Percentiles rank a stretch among this genome's conserved stretches.
These are phyloP conservation scores for Resseliella maxima DNA, from an alignment of 2,888 invertebrate species.

Conservation along the genomic window DNA sequence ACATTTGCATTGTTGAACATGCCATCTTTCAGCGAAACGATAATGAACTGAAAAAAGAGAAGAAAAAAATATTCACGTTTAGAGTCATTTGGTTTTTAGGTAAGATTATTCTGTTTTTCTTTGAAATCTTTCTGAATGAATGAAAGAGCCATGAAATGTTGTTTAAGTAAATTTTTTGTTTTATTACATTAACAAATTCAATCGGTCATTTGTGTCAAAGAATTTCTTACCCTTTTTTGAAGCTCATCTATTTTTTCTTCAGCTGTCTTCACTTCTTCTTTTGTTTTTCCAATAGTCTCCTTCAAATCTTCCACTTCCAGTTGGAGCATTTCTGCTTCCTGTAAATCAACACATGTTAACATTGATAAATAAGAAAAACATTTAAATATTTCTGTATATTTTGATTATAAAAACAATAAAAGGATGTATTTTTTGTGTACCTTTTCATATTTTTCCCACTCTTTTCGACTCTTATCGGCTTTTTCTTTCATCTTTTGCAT, in stretches of 20 bases:
- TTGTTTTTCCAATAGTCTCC: conserved; percentile 72
- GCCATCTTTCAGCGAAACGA: conserved; percentile 98
- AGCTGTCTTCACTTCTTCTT: conserved; percentile 63
- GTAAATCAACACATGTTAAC: too few relatives aligned
- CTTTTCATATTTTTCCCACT: conserved; percentile 82
- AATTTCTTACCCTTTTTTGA: conserved; percentile 59
- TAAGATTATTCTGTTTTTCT: too few relatives aligned
- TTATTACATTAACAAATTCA: too few relatives aligned
- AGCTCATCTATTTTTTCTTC: conserved; percentile 62
- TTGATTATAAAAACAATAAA: too few relatives aligned
- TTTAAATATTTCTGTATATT: too few relatives aligned
- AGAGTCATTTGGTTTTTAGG: too few relatives aligned
- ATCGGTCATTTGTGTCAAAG: background rate
- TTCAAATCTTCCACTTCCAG: conserved; percentile 83
- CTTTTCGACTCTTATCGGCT: conserved; percentile 77
- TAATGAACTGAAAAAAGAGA: conserved; percentile 81
- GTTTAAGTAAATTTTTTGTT: too few relatives aligned
- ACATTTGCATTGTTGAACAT: conserved; percentile 99
- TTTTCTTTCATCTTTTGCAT: conserved; percentile 77
- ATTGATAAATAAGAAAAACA: too few relatives aligned
- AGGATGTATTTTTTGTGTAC: too few relatives aligned
- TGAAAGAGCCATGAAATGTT: too few relatives aligned
- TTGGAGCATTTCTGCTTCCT: conserved; percentile 79
- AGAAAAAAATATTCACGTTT: too few relatives aligned
- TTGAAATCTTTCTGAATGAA: too few relatives aligned